Evolutionary conservation across 2,797 vertebrate genomes (phyloP).

Genomic region (Potorous gilbertii): DNA sequence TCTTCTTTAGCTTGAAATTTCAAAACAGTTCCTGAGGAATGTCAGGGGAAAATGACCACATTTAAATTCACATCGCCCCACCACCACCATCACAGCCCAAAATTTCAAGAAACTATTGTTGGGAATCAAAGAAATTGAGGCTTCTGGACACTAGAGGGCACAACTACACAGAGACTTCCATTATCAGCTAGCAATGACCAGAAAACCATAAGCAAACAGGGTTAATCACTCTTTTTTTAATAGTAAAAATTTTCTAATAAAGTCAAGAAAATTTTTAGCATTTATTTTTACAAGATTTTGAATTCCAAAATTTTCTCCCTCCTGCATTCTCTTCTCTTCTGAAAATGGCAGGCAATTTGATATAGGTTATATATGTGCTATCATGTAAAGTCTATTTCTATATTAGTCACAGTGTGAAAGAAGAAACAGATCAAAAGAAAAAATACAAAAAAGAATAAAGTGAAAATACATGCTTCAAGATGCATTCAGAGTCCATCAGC

Average conservation of each 20-base stretch:
- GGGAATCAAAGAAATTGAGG: background rate
- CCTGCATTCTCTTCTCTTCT: background rate
- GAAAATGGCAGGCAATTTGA: background rate
- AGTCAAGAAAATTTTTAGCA: background rate
- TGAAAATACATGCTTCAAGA: background rate
- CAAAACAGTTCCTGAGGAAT: background rate
- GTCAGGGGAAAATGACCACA: background rate
- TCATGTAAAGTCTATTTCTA: background rate
- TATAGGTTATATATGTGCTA: background rate
- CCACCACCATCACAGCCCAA: background rate
- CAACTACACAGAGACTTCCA: background rate
- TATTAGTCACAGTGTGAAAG: background rate
- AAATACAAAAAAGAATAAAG: background rate
- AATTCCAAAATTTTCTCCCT: background rate
- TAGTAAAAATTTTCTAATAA: background rate
- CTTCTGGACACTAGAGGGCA: background rate
- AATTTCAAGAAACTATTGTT: background rate
- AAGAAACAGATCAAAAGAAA: too few species aligned
- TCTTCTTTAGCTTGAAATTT: background rate
- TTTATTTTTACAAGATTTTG: background rate
- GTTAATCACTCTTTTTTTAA: background rate
- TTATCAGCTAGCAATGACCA: background rate
- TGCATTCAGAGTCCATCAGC: background rate
- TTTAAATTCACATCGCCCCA: fast-evolving
- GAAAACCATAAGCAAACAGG: background rate